Evolutionary conservation across 2,888 invertebrate genomes (phyloP).

Genomic region (Patella caerulea): DNA sequence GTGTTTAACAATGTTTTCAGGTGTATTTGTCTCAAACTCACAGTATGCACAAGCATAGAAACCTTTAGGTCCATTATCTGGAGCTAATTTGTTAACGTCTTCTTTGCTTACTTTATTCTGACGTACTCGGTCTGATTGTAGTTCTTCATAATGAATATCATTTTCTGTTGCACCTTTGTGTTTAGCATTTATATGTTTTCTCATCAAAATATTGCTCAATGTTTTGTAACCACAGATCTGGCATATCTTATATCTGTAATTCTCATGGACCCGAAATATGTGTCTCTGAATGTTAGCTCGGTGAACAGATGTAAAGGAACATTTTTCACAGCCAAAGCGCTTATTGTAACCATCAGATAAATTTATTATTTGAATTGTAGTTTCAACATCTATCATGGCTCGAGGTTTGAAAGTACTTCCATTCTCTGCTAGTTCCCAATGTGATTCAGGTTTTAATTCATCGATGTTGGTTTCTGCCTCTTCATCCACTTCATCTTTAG

Average conservation of each 20-base stretch:
- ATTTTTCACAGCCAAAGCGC: conserved; percentile 40
- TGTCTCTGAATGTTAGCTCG: conserved; percentile 42
- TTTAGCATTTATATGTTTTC: conserved; percentile 32
- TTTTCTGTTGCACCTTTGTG: conserved; percentile 26
- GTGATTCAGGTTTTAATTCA: conserved; percentile 5
- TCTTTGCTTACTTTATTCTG: neutral
- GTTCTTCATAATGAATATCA: conserved; percentile 18
- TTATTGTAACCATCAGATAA: conserved; percentile 33
- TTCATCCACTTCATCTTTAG: conserved; percentile 6
- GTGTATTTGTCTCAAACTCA: conserved; percentile 24
- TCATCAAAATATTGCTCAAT: conserved; percentile 37
- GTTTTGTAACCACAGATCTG: conserved; percentile 40
- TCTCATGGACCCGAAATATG: conserved; percentile 42
- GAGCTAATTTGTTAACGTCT: neutral
- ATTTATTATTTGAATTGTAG: conserved; percentile 39
- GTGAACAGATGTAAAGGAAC: conserved; percentile 42
- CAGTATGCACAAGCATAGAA: conserved; percentile 25
- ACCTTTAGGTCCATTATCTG: conserved; percentile 21
- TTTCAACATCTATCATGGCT: conserved; percentile 35
- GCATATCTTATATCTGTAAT: conserved; percentile 39
- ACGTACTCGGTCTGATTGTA: conserved; percentile 2
- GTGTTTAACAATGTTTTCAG: conserved; percentile 22
- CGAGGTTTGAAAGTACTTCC: neutral
- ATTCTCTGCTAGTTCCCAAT: neutral
- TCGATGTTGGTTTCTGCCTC: neutral